Evolutionary conservation across 2,888 invertebrate species (phyloP), one percentile per base, ranked within the genome.

Genomic region (Zaprionus bogoriensis): DNA sequence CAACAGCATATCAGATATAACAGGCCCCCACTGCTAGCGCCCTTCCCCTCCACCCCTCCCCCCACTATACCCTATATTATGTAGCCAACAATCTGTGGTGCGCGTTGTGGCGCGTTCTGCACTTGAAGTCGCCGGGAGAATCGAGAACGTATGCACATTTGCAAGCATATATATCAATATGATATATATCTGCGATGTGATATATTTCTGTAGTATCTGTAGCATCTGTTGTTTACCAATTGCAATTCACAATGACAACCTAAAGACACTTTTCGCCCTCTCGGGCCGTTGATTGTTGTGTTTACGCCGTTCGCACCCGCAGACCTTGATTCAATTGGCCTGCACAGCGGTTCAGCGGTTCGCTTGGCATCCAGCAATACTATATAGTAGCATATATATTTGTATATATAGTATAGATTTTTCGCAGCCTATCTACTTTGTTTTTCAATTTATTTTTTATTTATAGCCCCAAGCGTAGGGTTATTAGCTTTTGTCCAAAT

Each of bases 231-330:
- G 45, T 59, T 59, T 58, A 52, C 52, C 17, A 23, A 38, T 59
- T 58, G 42, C 27, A 58, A 51, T 55, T 28, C 28, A 12, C 20
- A 36, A 7, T 42, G n/a, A n/a, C n/a, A n/a, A n/a, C 7, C 39
- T 19, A 20, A 22, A 17, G 32, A 25, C 14, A 22, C 19, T 19
- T n/a, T 38, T 27, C 0, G 19, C 22, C 25, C 14, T 19, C 27
- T 45, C 25, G 42, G n/a, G 27, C 6, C 39, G 30, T 51, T 70
- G 66, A 70, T 70, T 70, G 48, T 65, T 61, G 42, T 70, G 61
- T 55, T 70, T 60, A 64, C 69, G 28, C 39, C 45, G n/a, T n/a
- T n/a, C n/a, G n/a, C n/a, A n/a, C 14, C 9, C 36, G 6, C 38
- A 20, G 12, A 39, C 59, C 47, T 55, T 61, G 54, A 67, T 66